These are phyloP conservation scores for Chaenodraco wilsoni DNA, from an alignment of 2,797 vertebrate genomes.

Conservation along the genomic window DNA sequence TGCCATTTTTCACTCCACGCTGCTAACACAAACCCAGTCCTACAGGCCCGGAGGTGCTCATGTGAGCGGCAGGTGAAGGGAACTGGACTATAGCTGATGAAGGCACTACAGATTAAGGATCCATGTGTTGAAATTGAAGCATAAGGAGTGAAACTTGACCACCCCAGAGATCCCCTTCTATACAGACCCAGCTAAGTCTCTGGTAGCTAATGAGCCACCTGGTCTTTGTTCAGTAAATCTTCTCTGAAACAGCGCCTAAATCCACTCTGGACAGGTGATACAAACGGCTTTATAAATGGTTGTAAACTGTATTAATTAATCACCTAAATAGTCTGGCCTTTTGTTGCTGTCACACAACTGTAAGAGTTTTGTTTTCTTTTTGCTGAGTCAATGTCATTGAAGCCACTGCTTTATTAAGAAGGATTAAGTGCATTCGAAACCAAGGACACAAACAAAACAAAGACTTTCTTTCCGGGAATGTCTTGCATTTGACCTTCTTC, in stretches of 20 bases:
- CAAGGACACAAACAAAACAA: constrained; percentile 47
- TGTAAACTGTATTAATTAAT: constrained; percentile 82
- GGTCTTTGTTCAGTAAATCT: constrained; percentile 82
- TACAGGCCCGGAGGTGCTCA: constrained; percentile 58
- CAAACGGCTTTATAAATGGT: constrained; percentile 76
- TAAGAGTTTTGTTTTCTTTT: constrained; percentile 46
- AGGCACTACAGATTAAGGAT: constrained; percentile 73
- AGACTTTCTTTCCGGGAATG: constrained; percentile 36
- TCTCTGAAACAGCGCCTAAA: constrained; percentile 73
- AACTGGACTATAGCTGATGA: constrained; percentile 57
- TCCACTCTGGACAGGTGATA: constrained; percentile 76
- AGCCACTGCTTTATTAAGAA: constrained; percentile 31
- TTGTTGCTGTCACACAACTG: constrained; percentile 65
- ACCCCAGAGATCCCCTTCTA: constrained; percentile 60
- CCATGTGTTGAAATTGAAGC: constrained; percentile 81
- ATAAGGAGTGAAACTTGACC: constrained; percentile 82
- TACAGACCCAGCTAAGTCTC: constrained; percentile 70
- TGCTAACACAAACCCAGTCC: constrained; percentile 49
- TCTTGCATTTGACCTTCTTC: constrained; percentile 21
- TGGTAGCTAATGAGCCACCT: constrained; percentile 79
- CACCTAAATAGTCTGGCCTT: constrained; percentile 60
- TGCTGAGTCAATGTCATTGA: constrained; percentile 49
- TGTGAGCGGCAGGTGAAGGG: constrained; percentile 47
- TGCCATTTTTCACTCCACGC: constrained; percentile 68
- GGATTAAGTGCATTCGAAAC: constrained; percentile 63